Conservation (phyloP, 2,888 invertebrate species). For the Linnaemya tessellans region DNA sequence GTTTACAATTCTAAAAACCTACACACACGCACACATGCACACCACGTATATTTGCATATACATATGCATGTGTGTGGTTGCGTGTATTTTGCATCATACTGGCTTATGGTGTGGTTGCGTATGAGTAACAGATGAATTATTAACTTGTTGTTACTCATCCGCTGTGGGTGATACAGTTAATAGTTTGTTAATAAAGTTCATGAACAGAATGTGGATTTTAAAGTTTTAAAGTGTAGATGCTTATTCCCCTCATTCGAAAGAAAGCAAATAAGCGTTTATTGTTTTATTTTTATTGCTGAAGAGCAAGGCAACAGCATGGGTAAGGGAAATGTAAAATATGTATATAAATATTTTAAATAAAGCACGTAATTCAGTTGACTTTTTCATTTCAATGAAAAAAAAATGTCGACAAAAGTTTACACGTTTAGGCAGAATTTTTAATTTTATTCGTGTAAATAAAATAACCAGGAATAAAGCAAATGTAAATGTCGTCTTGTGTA, state of each 20-base stretch:
- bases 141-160: constrained; percentile 57
- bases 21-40: neutral
- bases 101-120: constrained; percentile 24
- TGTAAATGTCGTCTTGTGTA: no score
- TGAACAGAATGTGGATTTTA: constrained; percentile 19
- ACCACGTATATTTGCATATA: neutral
- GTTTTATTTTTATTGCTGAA: neutral
- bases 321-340: neutral
- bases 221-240: constrained; percentile 5
- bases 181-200: constrained; percentile 54
- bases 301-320: no score
- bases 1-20: constrained; percentile 42
- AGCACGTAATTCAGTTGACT: neutral
- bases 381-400: no score
- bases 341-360: neutral
- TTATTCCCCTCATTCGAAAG: no score
- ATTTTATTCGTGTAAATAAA: no score
- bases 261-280: neutral
- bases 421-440: no score
- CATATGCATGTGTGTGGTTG: no score
- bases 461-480: no score
- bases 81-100: neutral
- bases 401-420: no score
- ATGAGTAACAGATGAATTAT: constrained; percentile 55
- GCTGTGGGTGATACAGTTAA: constrained; percentile 17